phyloP scores from a whole-genome alignment of 2,797 vertebrate species.

The Onychomys arenicola region DNA sequence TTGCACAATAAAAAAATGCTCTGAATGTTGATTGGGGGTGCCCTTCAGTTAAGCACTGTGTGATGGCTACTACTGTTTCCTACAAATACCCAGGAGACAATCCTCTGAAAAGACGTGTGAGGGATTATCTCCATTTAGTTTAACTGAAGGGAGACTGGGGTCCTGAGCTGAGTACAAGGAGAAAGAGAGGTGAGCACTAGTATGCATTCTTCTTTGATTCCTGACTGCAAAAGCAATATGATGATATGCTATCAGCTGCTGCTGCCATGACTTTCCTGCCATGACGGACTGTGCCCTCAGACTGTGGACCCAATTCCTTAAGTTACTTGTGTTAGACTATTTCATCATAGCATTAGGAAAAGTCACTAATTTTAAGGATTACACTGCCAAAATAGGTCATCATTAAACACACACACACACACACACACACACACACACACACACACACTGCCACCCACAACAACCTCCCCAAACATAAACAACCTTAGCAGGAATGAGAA shows the following conservation, averaged over 20 bases:
- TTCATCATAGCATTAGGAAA: neutral
- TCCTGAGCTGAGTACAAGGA: neutral
- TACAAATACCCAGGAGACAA: neutral
- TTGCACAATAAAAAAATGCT: neutral
- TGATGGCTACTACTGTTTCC: neutral
- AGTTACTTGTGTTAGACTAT: neutral
- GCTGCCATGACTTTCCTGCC: neutral
- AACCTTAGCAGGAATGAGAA: slow-evolving; percentile 6
- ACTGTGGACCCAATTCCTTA: neutral
- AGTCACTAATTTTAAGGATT: neutral
- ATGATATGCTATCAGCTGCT: neutral
- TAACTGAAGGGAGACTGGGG: neutral
- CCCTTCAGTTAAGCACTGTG: neutral
- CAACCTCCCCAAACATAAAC: neutral
- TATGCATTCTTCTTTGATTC: neutral
- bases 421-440: neutral
- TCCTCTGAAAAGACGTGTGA: neutral
- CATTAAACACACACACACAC: neutral
- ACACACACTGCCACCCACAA: neutral
- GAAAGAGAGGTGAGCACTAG: neutral
- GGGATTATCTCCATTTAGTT: neutral
- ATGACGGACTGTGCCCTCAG: neutral
- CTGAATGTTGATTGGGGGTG: neutral
- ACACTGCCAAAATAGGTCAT: neutral
- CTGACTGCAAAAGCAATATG: neutral